Percentiles rank a stretch among this genome's conserved stretches.
These are phyloP conservation scores for Diphyllodes magnificus DNA, from an alignment of 2,113 vertebrate genomes.

Conservation along the genomic window DNA sequence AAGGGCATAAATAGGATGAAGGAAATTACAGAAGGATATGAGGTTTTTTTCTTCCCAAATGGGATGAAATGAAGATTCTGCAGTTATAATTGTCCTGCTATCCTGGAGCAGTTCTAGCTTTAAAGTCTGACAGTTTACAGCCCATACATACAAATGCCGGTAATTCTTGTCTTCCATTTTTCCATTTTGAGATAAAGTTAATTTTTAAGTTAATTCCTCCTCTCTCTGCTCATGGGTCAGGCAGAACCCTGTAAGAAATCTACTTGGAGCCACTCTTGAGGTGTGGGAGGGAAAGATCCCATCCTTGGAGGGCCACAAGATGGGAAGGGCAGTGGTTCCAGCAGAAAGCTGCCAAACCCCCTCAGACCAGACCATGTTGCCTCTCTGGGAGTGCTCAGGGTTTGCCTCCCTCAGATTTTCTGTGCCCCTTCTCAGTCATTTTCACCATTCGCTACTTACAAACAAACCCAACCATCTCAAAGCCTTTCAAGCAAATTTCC, in stretches of 20 bases:
- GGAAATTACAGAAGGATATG: background rate
- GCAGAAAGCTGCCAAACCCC: background rate
- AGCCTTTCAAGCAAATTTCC: background rate
- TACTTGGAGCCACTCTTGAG: background rate
- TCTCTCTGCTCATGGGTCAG: background rate
- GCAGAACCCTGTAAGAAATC: background rate
- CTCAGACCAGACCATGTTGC: background rate
- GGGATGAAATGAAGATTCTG: background rate
- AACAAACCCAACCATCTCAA: background rate
- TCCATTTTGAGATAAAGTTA: background rate
- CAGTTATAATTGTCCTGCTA: background rate
- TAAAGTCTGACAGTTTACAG: background rate
- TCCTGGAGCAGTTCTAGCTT: background rate
- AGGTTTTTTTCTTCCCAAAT: background rate
- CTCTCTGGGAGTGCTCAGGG: background rate
- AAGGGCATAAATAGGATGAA: background rate
- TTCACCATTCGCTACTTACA: background rate
- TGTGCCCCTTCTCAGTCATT: background rate
- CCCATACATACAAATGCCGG: background rate
- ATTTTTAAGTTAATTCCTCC: too few species aligned
- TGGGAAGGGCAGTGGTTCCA: background rate
- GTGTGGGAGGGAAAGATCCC: background rate
- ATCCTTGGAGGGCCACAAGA: background rate
- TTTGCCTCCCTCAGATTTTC: background rate
- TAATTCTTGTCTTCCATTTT: background rate